Base-by-base conservation (phyloP, 1,140 invertebrate species). In the Drosophila parabipectinata region DNA sequence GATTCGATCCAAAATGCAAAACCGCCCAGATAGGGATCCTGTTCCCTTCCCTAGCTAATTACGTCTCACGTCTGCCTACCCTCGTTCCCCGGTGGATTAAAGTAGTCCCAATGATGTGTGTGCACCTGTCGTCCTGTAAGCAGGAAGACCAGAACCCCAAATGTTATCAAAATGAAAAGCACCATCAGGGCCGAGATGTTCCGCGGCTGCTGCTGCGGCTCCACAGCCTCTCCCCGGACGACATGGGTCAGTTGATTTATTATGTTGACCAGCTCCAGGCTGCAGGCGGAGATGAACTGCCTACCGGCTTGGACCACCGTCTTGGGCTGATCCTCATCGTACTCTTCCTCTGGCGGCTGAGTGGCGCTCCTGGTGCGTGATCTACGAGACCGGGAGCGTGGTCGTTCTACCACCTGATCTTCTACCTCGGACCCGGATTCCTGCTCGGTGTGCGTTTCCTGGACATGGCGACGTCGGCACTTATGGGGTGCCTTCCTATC, bases 71-170 rank as follows among this genome's bases (percentile, higher is more conserved):
- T 79, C 48, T 83, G 84, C 52, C 90, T 64, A 26, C 90, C 89
- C 28, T 91, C 88, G 76, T 93, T 93, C 67, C 80, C 93, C 61
- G 95, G 96, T 18, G 96, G 96, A 93, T 96, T 96, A 77, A 96
- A 96, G 88, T 95, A 97, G 90, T 97, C 96, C 96, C 96, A 97
- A 83, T 96, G 95, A 90, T 97, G 95, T 63, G 95, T 95, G 39
- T 96, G 93, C 15, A 95, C 95, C 68, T 94, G 94, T 30, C 95
- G 94, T 44, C 94, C 94, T 12, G 90, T 89, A 28, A 97, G 93
- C 61, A 91, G 51, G 60, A 83, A 90, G 45, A 92, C 58, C 9
- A 92, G 54, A 14, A 97, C 90, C 1, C 94, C 95, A 28, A 95
- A 95, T 26, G 97, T 94, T 28, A 97, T 92, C 44, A 97, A 93